Base-by-base conservation (phyloP, 2,888 invertebrate species). In the Drosophila engyochracea region DNA sequence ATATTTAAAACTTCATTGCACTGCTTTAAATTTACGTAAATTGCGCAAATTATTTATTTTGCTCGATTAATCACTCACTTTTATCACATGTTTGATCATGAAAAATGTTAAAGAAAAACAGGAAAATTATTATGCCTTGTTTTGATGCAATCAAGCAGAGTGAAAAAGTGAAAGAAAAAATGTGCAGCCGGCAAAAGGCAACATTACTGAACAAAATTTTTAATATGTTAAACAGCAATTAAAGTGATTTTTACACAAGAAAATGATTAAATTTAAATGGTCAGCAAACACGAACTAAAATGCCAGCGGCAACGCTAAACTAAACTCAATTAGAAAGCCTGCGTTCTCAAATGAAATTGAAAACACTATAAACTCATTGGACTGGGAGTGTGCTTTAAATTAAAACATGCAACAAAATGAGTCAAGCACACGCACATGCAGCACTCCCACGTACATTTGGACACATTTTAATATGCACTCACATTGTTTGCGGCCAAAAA, bases 191-290 rank as follows among this genome's bases (percentile, higher is more conserved):
- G n/a, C 28, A 22, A 64, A 25, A 53, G 37, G 19, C 60, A 69
- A 73, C 84, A 83, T 82, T 83, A 53, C 57, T 14, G 68, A 84
- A 83, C 84, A 85, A 85, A 84, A 83, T 83, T 77, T 84, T 76
- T 84, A 84, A 84, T 84, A 81, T 74, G 83, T 85, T 85, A 74
- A 81, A 84, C 82, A 85, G 81, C 82, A 84, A 84, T 82, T 82
- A 82, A 86, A 85, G 79, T 79, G 63, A 84, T 85, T 84, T 86
- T 85, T 84, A 79, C 81, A 81, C 84, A 82, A 82, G 78, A 80
- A 83, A 82, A 75, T 85, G 82, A 85, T 85, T 82, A 82, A 82
- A 82, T 81, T 76, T 71, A 81, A 87, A 87, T 82, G 76, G 70
- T 58, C 68, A 59, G 30, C 59, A 63, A 81, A 57, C 82, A 82